Percentiles rank a stretch among this genome's conserved stretches.
These are phyloP conservation scores for Micromesistius poutassou DNA, from an alignment of 2,797 vertebrate genomes.

Conservation along the genomic window DNA sequence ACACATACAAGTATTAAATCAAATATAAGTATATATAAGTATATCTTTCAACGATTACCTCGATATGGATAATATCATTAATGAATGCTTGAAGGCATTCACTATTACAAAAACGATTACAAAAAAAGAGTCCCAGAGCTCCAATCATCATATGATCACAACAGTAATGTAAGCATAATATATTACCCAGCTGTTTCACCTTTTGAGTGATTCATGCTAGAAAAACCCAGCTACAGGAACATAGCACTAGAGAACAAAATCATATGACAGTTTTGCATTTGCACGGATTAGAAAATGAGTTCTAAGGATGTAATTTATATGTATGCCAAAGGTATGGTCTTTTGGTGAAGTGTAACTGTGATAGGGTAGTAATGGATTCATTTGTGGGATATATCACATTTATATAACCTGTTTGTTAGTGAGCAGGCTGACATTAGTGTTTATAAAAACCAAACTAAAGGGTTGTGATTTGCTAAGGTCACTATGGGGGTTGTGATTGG, in stretches of 20 bases:
- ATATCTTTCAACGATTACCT: neutral
- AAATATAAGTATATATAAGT: neutral
- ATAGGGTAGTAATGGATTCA: conserved; percentile 5
- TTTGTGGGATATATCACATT: neutral
- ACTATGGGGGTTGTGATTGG: neutral
- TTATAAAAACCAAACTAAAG: neutral
- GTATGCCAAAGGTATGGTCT: neutral
- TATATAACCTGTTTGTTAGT: neutral
- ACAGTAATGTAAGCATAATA: neutral
- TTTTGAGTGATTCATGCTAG: neutral
- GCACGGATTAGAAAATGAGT: conserved; percentile 6
- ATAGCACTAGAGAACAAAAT: neutral
- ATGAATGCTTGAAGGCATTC: neutral
- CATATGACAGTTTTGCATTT: neutral
- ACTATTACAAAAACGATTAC: neutral
- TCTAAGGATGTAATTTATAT: neutral
- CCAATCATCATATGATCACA: neutral
- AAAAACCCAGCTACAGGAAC: neutral
- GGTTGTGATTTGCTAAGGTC: neutral
- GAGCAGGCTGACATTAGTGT: neutral
- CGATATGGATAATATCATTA: neutral
- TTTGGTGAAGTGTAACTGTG: conserved; percentile 14
- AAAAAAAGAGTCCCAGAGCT: neutral
- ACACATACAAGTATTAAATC: neutral
- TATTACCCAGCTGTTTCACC: neutral